phyloP scores from a whole-genome alignment of 2,797 vertebrate species.

The Petrocephalus schoutedeni region DNA sequence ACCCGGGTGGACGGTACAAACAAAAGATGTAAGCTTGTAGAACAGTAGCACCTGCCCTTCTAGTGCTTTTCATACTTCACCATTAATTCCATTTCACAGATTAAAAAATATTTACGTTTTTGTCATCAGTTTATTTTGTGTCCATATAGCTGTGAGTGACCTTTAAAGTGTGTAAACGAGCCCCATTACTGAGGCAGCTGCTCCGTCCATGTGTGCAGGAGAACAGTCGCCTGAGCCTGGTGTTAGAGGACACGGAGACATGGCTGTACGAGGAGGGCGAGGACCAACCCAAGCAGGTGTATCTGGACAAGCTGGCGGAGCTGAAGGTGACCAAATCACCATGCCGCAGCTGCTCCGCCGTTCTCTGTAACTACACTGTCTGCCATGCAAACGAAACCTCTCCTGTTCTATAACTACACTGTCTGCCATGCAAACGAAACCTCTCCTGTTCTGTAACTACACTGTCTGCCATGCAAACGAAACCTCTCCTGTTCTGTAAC shows the following conservation, averaged over 20 bases:
- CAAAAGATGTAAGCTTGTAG: not conserved
- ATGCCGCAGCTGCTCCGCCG: not conserved
- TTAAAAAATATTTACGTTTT: not conserved
- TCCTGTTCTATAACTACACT: not conserved
- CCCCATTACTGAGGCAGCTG: not conserved
- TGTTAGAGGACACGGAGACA: slow-evolving; percentile 90
- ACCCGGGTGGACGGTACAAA: not conserved
- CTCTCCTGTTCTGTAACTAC: not conserved
- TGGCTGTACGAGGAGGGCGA: slow-evolving; percentile 98
- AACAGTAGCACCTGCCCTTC: not conserved
- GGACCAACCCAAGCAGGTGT: slow-evolving; percentile 95
- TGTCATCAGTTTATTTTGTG: not conserved
- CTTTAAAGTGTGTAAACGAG: not conserved
- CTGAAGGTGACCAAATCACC: slow-evolving; percentile 69
- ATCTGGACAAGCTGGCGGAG: slow-evolving; percentile 89
- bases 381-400: not conserved
- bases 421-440: not conserved
- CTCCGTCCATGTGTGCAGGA: slow-evolving; percentile 60
- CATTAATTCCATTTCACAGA: not conserved
- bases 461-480: not conserved
- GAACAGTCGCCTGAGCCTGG: slow-evolving; percentile 73
- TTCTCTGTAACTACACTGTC: not conserved
- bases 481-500: not conserved
- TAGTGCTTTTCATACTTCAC: not conserved
- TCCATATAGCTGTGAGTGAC: not conserved